Evolutionary conservation across 2,888 invertebrate genomes (phyloP).

Genomic region (Ptilodon capucinus): DNA sequence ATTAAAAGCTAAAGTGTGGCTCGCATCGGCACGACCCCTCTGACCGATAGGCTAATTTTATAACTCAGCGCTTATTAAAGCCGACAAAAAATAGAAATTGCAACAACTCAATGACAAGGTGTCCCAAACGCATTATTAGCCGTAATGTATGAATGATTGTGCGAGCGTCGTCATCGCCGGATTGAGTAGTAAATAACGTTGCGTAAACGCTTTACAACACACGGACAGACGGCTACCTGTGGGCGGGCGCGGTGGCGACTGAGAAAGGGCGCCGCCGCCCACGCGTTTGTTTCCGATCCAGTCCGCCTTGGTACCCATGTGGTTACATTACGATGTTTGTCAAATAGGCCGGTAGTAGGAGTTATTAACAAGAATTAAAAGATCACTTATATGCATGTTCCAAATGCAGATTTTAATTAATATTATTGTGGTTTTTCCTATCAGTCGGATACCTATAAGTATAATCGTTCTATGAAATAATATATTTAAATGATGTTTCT

Average conservation of each 20-base stretch:
- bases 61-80: background rate
- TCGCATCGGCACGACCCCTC: no score
- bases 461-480: no score
- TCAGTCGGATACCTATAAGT: no score
- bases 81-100: conserved; percentile 25
- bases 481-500: no score
- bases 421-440: no score
- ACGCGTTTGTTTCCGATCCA: conserved; percentile 50
- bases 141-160: conserved; percentile 32
- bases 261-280: conserved; percentile 72
- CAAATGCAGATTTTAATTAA: no score
- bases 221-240: conserved; percentile 50
- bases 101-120: conserved; percentile 12
- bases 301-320: conserved; percentile 28
- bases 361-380: background rate
- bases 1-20: no score
- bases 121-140: conserved; percentile 20
- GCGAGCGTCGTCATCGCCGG: conserved; percentile 24
- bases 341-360: background rate
- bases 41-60: no score
- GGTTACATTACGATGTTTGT: background rate
- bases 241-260: conserved; percentile 51
- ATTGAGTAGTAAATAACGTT: conserved; percentile 25
- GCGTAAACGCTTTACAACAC: conserved; percentile 26
- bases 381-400: no score